These are phyloP conservation scores for Cheilosia impressa DNA, from an alignment of 2,888 invertebrate species.

Conservation along the genomic window DNA sequence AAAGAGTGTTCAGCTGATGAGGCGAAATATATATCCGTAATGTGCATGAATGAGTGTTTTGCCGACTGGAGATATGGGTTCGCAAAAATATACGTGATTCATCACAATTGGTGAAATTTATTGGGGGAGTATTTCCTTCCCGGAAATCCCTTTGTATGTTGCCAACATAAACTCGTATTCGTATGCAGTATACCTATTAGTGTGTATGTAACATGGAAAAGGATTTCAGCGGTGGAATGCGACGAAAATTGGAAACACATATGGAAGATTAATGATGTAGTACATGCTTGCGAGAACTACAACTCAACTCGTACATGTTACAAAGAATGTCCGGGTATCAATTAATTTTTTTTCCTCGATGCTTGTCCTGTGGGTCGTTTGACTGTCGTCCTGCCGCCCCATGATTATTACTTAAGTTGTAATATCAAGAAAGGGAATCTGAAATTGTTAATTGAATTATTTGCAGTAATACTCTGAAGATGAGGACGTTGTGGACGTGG, in stretches of 20 bases:
- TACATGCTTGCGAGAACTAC: slow-evolving; percentile 18
- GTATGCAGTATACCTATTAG: too few relatives aligned
- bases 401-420: slow-evolving; percentile 54
- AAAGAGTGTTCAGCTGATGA: slow-evolving; percentile 60
- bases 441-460: slow-evolving; percentile 68
- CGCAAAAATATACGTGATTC: slow-evolving; percentile 61
- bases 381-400: neutral
- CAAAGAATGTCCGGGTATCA: slow-evolving; percentile 65
- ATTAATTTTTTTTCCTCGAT: slow-evolving; percentile 52
- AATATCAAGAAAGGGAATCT: slow-evolving; percentile 47
- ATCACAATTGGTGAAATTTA: slow-evolving; percentile 70
- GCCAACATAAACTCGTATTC: neutral
- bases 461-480: slow-evolving; percentile 49
- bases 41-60: slow-evolving; percentile 13
- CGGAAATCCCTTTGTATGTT: slow-evolving; percentile 61
- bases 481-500: slow-evolving; percentile 7
- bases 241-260: slow-evolving; percentile 54
- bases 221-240: slow-evolving; percentile 45
- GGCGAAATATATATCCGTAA: slow-evolving; percentile 41
- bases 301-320: slow-evolving; percentile 21
- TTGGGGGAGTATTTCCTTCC: slow-evolving; percentile 63
- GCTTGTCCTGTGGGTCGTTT: slow-evolving; percentile 31
- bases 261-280: slow-evolving; percentile 67
- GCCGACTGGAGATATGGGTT: slow-evolving; percentile 6
- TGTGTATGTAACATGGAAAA: slow-evolving; percentile 17